Conservation (phyloP, 2,888 invertebrate genomes). For the Coenonympha arcania region DNA sequence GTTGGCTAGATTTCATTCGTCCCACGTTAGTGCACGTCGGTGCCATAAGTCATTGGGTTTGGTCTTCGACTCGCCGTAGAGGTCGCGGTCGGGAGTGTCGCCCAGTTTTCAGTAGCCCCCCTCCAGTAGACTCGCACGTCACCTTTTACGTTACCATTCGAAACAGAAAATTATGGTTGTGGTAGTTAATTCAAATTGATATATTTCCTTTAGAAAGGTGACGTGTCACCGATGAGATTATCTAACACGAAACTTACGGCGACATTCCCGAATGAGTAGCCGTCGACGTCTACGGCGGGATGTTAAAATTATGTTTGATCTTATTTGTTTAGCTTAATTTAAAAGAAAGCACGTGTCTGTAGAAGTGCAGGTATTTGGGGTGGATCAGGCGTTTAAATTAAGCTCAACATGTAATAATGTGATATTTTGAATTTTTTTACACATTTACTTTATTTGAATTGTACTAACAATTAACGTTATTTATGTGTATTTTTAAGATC, state of each 20-base stretch:
- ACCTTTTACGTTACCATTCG: slow-evolving; percentile 51
- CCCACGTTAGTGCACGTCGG: slow-evolving; percentile 43
- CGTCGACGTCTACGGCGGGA: slow-evolving; percentile 18
- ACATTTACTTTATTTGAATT: slow-evolving; percentile 56
- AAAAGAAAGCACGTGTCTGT: slow-evolving; percentile 39
- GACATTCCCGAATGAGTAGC: slow-evolving; percentile 16
- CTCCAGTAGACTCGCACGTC: slow-evolving; percentile 46
- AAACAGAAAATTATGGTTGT: slow-evolving; percentile 70
- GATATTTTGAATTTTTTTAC: slow-evolving; percentile 72
- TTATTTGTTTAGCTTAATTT: slow-evolving; percentile 73
- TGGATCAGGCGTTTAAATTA: slow-evolving; percentile 58
- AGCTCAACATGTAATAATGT: slow-evolving; percentile 74
- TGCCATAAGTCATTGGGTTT: slow-evolving; percentile 45
- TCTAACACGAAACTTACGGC: slow-evolving; percentile 28
- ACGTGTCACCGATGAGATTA: slow-evolving; percentile 38
- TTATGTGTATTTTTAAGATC: slow-evolving; percentile 49
- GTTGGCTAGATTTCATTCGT: slow-evolving; percentile 61
- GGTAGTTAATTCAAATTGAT: slow-evolving; percentile 71
- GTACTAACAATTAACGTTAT: slow-evolving; percentile 51
- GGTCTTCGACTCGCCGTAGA: slow-evolving; percentile 36
- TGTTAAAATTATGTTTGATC: slow-evolving; percentile 40
- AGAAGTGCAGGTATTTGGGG: slow-evolving; percentile 35
- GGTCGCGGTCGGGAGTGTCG: slow-evolving; percentile 39
- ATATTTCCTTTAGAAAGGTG: slow-evolving; percentile 60
- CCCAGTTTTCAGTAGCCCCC: slow-evolving; percentile 28